Conservation (phyloP, 2,113 vertebrate genomes). For the Serinus canaria region DNA sequence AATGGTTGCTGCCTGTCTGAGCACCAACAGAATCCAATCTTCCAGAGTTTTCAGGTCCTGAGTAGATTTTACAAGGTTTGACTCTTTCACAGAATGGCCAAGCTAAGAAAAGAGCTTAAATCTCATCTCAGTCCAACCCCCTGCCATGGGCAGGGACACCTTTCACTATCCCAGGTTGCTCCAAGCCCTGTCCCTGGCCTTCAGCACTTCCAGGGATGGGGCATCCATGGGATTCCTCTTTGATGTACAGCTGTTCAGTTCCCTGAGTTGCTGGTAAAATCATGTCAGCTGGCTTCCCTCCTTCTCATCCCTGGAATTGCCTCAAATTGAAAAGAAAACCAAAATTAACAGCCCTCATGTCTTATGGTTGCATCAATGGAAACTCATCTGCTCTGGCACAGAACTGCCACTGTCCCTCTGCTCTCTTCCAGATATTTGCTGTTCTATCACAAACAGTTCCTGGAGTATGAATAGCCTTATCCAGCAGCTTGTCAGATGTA, state of each 20-base stretch:
- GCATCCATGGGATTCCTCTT: neutral
- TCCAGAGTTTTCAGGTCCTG: neutral
- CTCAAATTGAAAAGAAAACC: neutral
- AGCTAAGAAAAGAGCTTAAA: neutral
- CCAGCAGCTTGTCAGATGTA: slow-evolving; percentile 51
- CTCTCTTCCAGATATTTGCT: slow-evolving; percentile 83
- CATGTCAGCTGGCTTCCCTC: neutral
- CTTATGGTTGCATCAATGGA: neutral
- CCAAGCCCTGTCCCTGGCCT: neutral
- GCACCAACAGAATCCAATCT: neutral
- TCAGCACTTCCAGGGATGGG: neutral
- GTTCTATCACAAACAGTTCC: slow-evolving; percentile 98
- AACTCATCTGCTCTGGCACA: neutral
- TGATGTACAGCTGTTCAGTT: neutral
- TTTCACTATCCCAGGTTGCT: neutral
- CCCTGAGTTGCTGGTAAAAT: neutral
- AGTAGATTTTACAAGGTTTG: neutral
- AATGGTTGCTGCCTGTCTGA: neutral
- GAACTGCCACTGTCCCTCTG: neutral
- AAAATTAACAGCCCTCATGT: neutral
- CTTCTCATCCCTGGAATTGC: neutral
- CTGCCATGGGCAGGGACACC: neutral
- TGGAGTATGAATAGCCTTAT: slow-evolving; percentile 90
- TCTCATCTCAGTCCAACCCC: neutral
- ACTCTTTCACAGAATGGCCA: neutral